Conservation (phyloP, 2,888 invertebrate genomes). For the Rhagonycha lutea region DNA sequence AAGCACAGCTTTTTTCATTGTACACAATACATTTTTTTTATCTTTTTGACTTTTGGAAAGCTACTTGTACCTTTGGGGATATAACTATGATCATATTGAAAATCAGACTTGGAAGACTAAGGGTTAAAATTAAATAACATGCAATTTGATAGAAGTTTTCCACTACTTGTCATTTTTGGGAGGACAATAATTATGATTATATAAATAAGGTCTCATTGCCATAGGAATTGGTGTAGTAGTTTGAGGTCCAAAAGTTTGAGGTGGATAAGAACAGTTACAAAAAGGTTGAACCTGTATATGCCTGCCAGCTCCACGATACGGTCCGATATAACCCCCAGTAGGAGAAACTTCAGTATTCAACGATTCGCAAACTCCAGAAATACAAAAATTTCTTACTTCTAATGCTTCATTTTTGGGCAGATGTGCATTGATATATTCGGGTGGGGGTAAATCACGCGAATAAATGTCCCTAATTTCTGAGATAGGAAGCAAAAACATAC, state of each 20-base stretch:
- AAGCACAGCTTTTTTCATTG: too few relatives aligned
- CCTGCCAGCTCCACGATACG: neutral
- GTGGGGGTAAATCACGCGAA: neutral
- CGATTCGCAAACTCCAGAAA: neutral
- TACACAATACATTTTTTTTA: too few relatives aligned
- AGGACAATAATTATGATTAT: neutral
- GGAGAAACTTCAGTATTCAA: neutral
- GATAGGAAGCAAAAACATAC: neutral
- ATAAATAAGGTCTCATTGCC: neutral
- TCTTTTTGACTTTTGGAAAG: too few relatives aligned
- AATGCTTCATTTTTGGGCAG: neutral
- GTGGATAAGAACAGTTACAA: neutral
- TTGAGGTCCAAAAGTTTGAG: neutral
- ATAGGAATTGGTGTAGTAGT: neutral
- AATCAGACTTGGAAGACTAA: too few relatives aligned
- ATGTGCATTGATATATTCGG: neutral
- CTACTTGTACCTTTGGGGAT: too few relatives aligned
- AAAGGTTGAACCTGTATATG: neutral
- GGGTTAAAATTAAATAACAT: too few relatives aligned
- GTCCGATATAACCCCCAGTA: neutral
- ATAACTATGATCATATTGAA: too few relatives aligned
- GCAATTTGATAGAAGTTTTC: neutral
- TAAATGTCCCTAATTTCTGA: neutral
- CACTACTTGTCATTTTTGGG: neutral
- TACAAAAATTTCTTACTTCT: neutral